Base-by-base conservation (phyloP, 2,113 vertebrate species). In the Brevimyrus niger region DNA sequence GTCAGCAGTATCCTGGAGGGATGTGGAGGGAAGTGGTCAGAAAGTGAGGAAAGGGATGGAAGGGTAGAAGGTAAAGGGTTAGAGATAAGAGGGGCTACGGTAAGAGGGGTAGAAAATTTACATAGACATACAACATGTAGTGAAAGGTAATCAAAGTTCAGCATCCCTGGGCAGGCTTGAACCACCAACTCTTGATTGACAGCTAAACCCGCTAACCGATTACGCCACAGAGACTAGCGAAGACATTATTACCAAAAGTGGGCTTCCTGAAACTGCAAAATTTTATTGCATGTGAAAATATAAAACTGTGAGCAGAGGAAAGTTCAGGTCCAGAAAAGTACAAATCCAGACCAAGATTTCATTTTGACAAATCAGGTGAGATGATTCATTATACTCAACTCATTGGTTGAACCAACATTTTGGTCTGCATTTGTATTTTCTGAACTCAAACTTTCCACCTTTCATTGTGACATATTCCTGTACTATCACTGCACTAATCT, bases 1-100 rank as follows among this genome's bases (percentile, higher is more conserved):
- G 97, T 98, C 93, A 98, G 95, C 90, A 98, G 95, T 92, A 98
- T 98, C 95, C 97, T 98, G 86, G 1, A 38, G 15, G 61, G 27
- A 61, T 19, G 31, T 47, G 51, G 11, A 73, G 65, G 65, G 27
- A 31, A 23, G 38, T 4, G 10, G 9, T 2, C 13, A n/a, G 87
- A 90, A 76, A 46, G 27, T 86, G n/a, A 50, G 51, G 89, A 35
- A n/a, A 13, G 35, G 21, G 44, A 3, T 58, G 46, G 44, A 53
- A 55, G 27, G 42, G 42, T 84, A 23, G 19, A 47, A 84, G 2
- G 1, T 47, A 10, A 47, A 11, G 44, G 82, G 42, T 84, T 44
- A 8, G 5, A 50, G 50, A 87, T 13, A 38, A 86, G 38, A 86
- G 31, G 11, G 23, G n/a, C 27, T 13, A 21, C 0, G 5, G 6